A percentile compares a stretch with the other conserved stretches of the same genome.
Conservation (phyloP, 1,140 invertebrate species). For the Hypothenemus hampei region DNA sequence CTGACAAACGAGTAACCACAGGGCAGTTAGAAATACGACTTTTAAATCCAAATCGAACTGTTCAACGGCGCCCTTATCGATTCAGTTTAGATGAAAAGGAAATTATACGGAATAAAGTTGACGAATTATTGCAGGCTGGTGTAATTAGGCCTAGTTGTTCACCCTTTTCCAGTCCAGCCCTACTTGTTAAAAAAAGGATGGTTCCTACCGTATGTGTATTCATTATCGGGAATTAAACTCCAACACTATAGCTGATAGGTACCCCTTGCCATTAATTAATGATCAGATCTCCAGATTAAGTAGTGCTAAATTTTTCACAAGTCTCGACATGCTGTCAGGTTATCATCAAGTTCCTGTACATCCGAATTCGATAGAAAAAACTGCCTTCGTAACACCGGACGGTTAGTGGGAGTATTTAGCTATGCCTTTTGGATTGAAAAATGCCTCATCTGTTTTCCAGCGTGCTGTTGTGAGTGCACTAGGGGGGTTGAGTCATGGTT, state of each 20-base stretch:
- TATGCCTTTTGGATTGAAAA: conserved; percentile 47
- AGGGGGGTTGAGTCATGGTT: conserved; percentile 23
- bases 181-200: conserved; percentile 27
- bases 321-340: conserved; percentile 32
- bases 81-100: conserved; percentile 33
- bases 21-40: too few species aligned
- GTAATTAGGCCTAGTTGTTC: conserved; percentile 9
- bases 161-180: conserved; percentile 28
- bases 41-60: too few species aligned
- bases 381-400: conserved; percentile 35
- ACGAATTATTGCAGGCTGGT: conserved; percentile 24
- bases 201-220: conserved; percentile 37
- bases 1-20: too few species aligned
- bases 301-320: conserved; percentile 32
- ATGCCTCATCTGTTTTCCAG: conserved; percentile 46
- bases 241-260: conserved; percentile 40
- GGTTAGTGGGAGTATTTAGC: conserved; percentile 46
- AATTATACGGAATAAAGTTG: conserved; percentile 30
- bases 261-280: conserved; percentile 41
- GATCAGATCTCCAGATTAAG: neutral
- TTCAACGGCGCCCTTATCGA: too few species aligned
- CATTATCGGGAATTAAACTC: conserved; percentile 42
- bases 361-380: conserved; percentile 38
- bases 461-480: conserved; percentile 42
- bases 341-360: conserved; percentile 38